Evolutionary conservation across 2,113 vertebrate species (phyloP).

Genomic region (Hoplias malabaricus): DNA sequence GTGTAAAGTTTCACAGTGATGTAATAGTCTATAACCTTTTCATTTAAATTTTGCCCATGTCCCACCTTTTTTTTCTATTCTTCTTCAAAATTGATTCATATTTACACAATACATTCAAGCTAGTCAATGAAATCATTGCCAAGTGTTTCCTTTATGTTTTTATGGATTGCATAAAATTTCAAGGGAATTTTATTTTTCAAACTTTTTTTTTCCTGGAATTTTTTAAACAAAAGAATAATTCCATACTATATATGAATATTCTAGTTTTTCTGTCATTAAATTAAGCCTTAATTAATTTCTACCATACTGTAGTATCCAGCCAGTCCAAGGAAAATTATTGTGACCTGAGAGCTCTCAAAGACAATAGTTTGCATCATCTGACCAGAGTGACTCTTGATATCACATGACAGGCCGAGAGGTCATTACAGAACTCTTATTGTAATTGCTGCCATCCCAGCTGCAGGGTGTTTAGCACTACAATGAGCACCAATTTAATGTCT

Average conservation of each 20-base stretch:
- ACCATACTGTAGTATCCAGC: slow-evolving; percentile 32
- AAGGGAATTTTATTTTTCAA: too few species aligned
- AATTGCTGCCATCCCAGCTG: slow-evolving; percentile 36
- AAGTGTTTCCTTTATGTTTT: too few species aligned
- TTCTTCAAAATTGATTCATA: too few species aligned
- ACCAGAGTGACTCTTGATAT: slow-evolving; percentile 44
- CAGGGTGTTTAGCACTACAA: slow-evolving; percentile 18
- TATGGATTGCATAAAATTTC: too few species aligned
- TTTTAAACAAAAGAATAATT: too few species aligned
- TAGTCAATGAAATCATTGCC: too few species aligned
- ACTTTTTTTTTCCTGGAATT: too few species aligned
- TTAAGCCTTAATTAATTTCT: neutral
- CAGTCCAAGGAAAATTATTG: slow-evolving; percentile 30
- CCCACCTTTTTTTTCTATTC: too few species aligned
- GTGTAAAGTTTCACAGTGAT: too few species aligned
- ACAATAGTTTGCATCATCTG: slow-evolving; percentile 49
- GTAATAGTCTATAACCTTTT: too few species aligned
- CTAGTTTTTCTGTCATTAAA: neutral
- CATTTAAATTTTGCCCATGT: too few species aligned
- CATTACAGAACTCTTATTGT: slow-evolving; percentile 46
- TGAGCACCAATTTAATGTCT: slow-evolving; percentile 25
- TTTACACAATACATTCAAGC: too few species aligned
- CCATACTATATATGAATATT: neutral
- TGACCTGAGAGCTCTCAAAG: slow-evolving; percentile 43
- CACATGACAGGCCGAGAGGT: slow-evolving; percentile 34